Conservation (phyloP, 2,888 invertebrate genomes). For the Chrysina gloriosa region DNA sequence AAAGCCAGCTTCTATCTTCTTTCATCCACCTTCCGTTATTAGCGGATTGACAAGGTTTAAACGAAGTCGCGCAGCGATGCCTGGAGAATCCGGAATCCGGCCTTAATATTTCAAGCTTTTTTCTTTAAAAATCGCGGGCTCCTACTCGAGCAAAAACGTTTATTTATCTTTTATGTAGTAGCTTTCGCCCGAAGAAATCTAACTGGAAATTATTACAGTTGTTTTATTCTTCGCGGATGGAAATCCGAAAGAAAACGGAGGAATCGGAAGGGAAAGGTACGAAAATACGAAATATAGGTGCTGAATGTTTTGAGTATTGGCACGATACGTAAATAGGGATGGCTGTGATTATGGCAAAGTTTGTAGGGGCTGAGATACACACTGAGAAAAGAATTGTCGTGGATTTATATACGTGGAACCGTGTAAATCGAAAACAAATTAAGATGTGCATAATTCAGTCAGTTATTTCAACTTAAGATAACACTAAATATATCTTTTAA, state of each 20-base stretch:
- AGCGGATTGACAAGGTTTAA: constrained; percentile 18
- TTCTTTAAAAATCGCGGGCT: neutral
- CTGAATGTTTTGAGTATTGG: no score
- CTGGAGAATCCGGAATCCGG: neutral
- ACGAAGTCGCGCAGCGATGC: neutral
- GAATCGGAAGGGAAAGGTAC: neutral
- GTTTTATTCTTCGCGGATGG: neutral
- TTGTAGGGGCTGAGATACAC: no score
- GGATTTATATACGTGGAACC: no score
- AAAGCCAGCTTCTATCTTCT: neutral
- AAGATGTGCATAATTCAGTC: no score
- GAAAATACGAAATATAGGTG: no score
- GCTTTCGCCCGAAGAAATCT: constrained; percentile 1
- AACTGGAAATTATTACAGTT: constrained; percentile 19
- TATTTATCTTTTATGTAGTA: constrained; percentile 16
- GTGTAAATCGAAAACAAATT: no score
- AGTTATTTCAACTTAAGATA: no score
- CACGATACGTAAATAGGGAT: no score
- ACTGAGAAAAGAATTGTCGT: no score
- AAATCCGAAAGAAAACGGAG: neutral
- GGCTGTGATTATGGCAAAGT: no score
- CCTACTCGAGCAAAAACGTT: neutral
- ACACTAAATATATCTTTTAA: no score
- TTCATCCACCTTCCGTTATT: neutral
- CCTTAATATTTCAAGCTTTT: constrained; percentile 6